Evolutionary conservation across 1,140 invertebrate genomes (phyloP).

Genomic region (Eueides isabella): DNA sequence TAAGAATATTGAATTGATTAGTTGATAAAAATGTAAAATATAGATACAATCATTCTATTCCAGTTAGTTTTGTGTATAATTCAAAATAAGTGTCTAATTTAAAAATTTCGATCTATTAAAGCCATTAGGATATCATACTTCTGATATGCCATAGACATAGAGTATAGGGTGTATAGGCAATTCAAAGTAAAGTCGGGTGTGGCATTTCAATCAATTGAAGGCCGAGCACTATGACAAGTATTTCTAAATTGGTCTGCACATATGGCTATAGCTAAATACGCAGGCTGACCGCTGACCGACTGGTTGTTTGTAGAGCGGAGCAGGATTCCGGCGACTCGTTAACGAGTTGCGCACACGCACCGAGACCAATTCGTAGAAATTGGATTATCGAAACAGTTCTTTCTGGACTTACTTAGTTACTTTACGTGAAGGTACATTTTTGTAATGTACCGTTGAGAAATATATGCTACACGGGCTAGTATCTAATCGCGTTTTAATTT

Average conservation of each 20-base stretch:
- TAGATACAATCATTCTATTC: no score
- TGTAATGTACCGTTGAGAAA: background rate
- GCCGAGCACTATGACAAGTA: slow-evolving; percentile 46
- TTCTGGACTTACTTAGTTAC: slow-evolving; percentile 20
- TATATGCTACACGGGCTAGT: background rate
- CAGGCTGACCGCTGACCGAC: slow-evolving; percentile 42
- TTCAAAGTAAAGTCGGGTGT: slow-evolving; percentile 20
- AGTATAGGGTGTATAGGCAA: background rate
- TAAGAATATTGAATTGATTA: no score
- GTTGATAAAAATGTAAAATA: no score
- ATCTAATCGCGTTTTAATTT: no score
- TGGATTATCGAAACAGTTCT: slow-evolving; percentile 46
- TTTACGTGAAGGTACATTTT: slow-evolving; percentile 9
- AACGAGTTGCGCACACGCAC: slow-evolving; percentile 65
- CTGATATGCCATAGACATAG: background rate
- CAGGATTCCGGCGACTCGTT: slow-evolving; percentile 61
- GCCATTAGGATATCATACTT: background rate
- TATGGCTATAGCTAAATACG: slow-evolving; percentile 49
- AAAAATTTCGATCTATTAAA: background rate
- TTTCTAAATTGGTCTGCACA: slow-evolving; percentile 56
- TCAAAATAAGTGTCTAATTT: background rate
- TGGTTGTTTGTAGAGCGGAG: slow-evolving; percentile 56
- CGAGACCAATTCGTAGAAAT: slow-evolving; percentile 58
- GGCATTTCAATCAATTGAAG: slow-evolving; percentile 29
- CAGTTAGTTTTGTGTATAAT: background rate